phyloP scores from a whole-genome alignment of 2,113 vertebrate species.

The Rissa tridactyla region DNA sequence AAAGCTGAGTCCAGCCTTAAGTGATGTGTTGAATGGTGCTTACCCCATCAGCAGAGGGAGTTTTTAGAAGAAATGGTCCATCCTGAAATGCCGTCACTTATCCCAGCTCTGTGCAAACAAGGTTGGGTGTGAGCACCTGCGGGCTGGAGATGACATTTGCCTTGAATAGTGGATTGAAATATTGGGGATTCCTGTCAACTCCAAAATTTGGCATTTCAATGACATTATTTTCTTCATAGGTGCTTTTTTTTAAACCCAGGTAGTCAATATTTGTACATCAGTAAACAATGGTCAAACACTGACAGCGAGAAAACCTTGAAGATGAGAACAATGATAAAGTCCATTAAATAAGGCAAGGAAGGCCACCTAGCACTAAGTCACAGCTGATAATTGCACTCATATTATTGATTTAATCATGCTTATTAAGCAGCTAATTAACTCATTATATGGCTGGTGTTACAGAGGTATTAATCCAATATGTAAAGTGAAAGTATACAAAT shows the following conservation, averaged over 20 bases:
- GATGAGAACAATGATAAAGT: not conserved
- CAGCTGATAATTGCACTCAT: not conserved
- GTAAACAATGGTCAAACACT: not conserved
- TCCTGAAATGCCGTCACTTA: not conserved
- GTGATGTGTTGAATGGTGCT: not conserved
- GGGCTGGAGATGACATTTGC: not conserved
- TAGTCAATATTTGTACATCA: not conserved
- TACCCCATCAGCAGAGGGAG: not conserved
- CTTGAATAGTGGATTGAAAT: not conserved
- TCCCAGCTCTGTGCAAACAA: not conserved
- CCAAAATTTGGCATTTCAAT: not conserved
- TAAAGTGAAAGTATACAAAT: not conserved
- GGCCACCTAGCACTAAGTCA: not conserved
- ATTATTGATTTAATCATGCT: not conserved
- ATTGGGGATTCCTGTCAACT: not conserved
- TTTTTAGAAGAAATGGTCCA: not conserved
- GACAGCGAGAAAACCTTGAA: not conserved
- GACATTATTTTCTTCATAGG: not conserved
- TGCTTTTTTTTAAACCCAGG: fast-evolving
- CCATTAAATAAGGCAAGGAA: not conserved
- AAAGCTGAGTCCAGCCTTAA: not conserved
- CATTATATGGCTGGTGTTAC: not conserved
- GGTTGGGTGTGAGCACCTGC: not conserved
- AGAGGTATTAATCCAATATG: not conserved
- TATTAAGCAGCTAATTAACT: slow-evolving; percentile 1